Conservation (phyloP, 1,140 invertebrate genomes). For the Acromyrmex charruanus region DNA sequence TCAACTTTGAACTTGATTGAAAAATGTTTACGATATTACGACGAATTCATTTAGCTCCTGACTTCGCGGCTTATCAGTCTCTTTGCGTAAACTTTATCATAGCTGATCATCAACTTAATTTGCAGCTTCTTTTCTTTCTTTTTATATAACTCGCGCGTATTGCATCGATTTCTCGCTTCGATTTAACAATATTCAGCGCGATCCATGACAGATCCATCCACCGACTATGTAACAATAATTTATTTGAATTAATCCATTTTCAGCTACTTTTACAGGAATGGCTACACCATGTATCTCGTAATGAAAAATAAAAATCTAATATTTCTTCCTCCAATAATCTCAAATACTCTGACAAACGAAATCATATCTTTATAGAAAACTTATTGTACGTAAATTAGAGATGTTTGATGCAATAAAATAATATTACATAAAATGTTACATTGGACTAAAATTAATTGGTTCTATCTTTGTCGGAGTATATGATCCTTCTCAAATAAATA, state of each 20-base stretch:
- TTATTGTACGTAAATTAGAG: no score
- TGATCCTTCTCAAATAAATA: slow-evolving; percentile 3
- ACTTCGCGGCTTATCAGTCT: slow-evolving; percentile 17
- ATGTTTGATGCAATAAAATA: neutral
- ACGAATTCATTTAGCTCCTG: neutral
- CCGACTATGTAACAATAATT: slow-evolving; percentile 57
- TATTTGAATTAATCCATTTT: slow-evolving; percentile 68
- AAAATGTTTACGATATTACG: slow-evolving; percentile 29
- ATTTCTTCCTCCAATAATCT: slow-evolving; percentile 47
- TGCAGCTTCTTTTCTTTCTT: slow-evolving; percentile 25
- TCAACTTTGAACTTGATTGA: neutral
- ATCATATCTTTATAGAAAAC: neutral
- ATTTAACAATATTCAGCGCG: slow-evolving; percentile 7
- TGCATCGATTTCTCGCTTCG: slow-evolving; percentile 41
- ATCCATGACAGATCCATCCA: slow-evolving; percentile 7
- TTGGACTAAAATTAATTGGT: neutral
- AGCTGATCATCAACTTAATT: neutral
- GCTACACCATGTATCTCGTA: slow-evolving; percentile 60
- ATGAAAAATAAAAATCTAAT: slow-evolving; percentile 32
- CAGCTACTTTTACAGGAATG: slow-evolving; percentile 72
- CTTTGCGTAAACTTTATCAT: neutral
- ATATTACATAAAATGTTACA: neutral
- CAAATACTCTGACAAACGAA: slow-evolving; percentile 44
- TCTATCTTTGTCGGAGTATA: slow-evolving; percentile 44
- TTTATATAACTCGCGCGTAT: slow-evolving; percentile 30